Evolutionary conservation across 2,797 vertebrate genomes (phyloP).

Genomic region (Sardinella longiceps): DNA sequence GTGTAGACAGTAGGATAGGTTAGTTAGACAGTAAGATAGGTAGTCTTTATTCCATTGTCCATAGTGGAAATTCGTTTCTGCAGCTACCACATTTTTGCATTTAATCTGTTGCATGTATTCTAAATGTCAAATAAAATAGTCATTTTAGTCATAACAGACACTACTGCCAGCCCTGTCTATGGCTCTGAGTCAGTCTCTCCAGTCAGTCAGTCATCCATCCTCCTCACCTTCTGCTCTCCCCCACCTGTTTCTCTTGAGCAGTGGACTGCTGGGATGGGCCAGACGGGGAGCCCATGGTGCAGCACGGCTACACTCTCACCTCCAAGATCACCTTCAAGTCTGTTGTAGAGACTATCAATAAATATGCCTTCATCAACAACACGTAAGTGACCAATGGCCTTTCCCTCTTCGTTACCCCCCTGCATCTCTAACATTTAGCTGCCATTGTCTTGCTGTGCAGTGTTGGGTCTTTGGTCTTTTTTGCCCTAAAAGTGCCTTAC

Average conservation of each 20-base stretch:
- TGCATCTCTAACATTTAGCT: neutral
- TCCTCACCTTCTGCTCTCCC: neutral
- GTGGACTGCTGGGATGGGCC: constrained; percentile 99
- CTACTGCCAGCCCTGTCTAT: too few relatives aligned
- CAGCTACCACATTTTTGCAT: too few relatives aligned
- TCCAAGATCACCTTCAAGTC: constrained; percentile 96
- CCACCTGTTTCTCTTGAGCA: constrained; percentile 59
- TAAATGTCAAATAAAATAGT: too few relatives aligned
- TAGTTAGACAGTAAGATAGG: too few relatives aligned
- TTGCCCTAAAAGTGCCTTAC: too few relatives aligned
- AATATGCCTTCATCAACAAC: constrained; percentile 93
- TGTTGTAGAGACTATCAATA: constrained; percentile 93
- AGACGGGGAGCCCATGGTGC: constrained; percentile 95
- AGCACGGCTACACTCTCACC: constrained; percentile 96
- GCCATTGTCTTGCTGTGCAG: neutral
- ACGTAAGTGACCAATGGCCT: constrained; percentile 78
- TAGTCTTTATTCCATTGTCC: too few relatives aligned
- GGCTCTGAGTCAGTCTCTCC: neutral
- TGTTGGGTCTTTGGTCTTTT: too few relatives aligned
- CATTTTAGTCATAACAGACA: neutral
- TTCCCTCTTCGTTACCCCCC: constrained; percentile 10
- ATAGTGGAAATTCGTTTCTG: too few relatives aligned
- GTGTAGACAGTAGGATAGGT: too few relatives aligned
- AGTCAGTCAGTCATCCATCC: too few relatives aligned
- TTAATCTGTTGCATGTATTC: too few relatives aligned